Percentiles rank a stretch among this genome's conserved stretches.
Conservation (phyloP, 92 coral and sea anemone genomes). For the Epizoanthus fatuus region DNA sequence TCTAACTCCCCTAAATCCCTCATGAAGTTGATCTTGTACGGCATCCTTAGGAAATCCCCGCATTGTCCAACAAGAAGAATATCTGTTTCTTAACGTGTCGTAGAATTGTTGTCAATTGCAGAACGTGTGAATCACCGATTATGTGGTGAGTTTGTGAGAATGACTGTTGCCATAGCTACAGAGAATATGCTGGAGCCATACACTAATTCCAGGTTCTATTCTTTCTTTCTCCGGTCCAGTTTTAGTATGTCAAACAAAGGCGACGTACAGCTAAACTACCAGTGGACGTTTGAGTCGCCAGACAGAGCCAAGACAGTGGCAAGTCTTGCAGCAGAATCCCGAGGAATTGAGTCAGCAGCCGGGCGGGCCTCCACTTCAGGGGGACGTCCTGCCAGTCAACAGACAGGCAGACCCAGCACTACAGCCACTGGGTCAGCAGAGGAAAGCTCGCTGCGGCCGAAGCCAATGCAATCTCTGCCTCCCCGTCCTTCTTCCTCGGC, state of each 20-base stretch:
- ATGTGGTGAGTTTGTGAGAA: no score
- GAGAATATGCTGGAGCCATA: not conserved
- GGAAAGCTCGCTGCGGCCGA: slow-evolving; percentile 41
- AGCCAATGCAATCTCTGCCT: slow-evolving; percentile 39
- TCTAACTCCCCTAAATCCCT: no score
- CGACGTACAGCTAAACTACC: slow-evolving; percentile 82
- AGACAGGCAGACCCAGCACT: slow-evolving; percentile 79
- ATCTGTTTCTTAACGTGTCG: no score
- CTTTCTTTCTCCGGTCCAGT: slow-evolving; percentile 37
- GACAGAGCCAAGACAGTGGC: slow-evolving; percentile 63
- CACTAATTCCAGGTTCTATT: not conserved
- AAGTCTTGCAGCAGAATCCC: slow-evolving; percentile 46
- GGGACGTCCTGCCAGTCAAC: slow-evolving; percentile 76
- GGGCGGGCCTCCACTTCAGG: slow-evolving; percentile 59
- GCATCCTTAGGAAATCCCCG: no score
- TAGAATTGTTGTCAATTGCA: no score
- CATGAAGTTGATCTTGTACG: no score
- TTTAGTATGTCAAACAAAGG: slow-evolving; percentile 87
- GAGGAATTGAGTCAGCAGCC: slow-evolving; percentile 33
- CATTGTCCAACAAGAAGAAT: no score
- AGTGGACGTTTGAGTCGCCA: slow-evolving; percentile 73
- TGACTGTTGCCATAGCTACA: no score
- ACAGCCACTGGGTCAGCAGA: slow-evolving; percentile 71
- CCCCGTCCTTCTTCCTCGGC: slow-evolving; percentile 76
- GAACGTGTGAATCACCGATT: no score